Evolutionary conservation across 2,797 vertebrate species (phyloP).

Genomic region (Chanos chanos): DNA sequence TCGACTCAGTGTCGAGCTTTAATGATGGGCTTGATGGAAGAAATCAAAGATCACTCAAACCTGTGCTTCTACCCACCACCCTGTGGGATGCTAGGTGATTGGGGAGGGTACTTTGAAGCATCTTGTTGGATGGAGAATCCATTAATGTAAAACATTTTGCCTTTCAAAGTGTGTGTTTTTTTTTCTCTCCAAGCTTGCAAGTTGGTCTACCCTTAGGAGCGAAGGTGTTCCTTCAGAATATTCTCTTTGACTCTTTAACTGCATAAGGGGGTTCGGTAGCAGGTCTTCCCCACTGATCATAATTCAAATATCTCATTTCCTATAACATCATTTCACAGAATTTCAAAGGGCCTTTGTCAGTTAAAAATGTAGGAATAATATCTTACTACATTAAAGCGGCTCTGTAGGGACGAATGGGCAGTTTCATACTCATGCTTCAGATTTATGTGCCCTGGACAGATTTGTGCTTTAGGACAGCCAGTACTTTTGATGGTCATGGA

Average conservation of each 20-base stretch:
- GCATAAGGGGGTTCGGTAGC: constrained; percentile 42
- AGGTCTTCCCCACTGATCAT: constrained; percentile 45
- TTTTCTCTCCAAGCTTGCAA: constrained; percentile 70
- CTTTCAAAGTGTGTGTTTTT: constrained; percentile 76
- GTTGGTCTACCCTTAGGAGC: constrained; percentile 60
- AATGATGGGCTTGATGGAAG: constrained; percentile 75
- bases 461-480: neutral
- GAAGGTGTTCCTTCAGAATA: constrained; percentile 63
- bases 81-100: constrained; percentile 72
- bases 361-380: constrained; percentile 28
- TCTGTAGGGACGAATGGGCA: constrained; percentile 9
- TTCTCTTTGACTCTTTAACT: constrained; percentile 58
- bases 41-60: constrained; percentile 69
- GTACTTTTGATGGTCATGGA: constrained; percentile 5
- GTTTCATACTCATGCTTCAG: too few species aligned
- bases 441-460: too few species aligned
- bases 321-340: constrained; percentile 29
- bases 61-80: constrained; percentile 59
- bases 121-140: constrained; percentile 75
- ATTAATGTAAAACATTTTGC: constrained; percentile 78
- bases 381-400: constrained; percentile 43
- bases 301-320: constrained; percentile 48
- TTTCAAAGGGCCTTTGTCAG: constrained; percentile 29
- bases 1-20: constrained; percentile 68
- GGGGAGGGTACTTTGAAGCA: constrained; percentile 74